Base-by-base conservation (phyloP, 1,140 invertebrate genomes). In the Cotesia chilonis region DNA sequence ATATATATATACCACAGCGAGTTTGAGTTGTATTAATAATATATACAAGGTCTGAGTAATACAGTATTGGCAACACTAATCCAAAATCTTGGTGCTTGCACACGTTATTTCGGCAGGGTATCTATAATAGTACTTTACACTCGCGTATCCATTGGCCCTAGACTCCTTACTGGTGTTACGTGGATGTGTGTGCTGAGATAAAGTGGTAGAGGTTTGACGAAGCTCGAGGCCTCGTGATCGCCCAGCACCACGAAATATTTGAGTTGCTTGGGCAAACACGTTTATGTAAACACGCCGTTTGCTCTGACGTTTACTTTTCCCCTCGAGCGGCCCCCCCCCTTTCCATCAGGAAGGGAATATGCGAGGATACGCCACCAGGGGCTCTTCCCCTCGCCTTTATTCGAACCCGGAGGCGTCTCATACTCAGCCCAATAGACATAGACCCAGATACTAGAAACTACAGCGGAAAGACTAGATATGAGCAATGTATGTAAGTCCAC, bases 281-380 rank as follows among this genome's bases (percentile, higher is more conserved):
- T 83, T 79, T 85, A 87, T 86, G 85, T 84, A 87, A 87, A 86
- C 85, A 80, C 80, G 71, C 72, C 79, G 84, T 83, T 84, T 85
- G 84, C 83, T 81, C 77, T 83, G 77, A 14, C 83, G 85, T 86
- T 85, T 87, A 84, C 83, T 86, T 84, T 87, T 81, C 81, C 78
- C 76, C 75, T 80, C 76, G 73, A 69, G 71, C 77, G 75, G 68
- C 70, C 76, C 70, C 14, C 14, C 14, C 55, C 71, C 70, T 47
- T 61, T 65, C 1, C 28, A 28, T 0, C 28, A 28, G 28, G 28
- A 28, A 28, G 28, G 28, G 28, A 28, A 28, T 28, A 28, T 28
- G 28, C 28, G 28, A 28, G 28, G 28, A 28, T 28, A 28, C 28
- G 28, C 28, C 28, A 28, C 28, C 28, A 28, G 28, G 28, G 28